Conservation (phyloP, 2,888 invertebrate species). For the Drosophila bunnanda region DNA sequence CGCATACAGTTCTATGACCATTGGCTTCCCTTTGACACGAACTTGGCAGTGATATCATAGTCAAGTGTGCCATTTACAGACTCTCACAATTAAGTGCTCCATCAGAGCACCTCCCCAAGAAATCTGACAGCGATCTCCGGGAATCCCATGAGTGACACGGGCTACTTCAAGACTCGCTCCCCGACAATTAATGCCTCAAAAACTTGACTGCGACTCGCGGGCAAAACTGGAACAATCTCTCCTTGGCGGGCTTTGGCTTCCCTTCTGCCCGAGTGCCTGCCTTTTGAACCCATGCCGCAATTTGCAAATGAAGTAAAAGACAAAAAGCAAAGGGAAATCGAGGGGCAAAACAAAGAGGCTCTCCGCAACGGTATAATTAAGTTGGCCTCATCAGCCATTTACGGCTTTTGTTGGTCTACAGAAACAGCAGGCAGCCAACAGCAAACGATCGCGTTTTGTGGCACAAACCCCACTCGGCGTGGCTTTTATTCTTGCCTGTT, state of each 20-base stretch:
- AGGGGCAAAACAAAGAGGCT: slow-evolving; percentile 61
- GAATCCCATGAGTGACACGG: slow-evolving; percentile 34
- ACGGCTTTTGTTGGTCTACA: slow-evolving; percentile 53
- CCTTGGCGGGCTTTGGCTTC: slow-evolving; percentile 4
- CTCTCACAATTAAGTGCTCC: slow-evolving; percentile 18
- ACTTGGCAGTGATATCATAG: slow-evolving; percentile 15
- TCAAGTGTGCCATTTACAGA: slow-evolving; percentile 6
- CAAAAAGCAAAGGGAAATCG: slow-evolving; percentile 24
- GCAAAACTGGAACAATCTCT: slow-evolving; percentile 65
- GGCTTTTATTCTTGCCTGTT: slow-evolving; percentile 47
- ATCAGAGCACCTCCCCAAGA: not conserved
- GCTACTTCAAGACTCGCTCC: slow-evolving; percentile 32
- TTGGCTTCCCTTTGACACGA: slow-evolving; percentile 5
- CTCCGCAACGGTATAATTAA: slow-evolving; percentile 75
- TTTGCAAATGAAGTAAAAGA: slow-evolving; percentile 72
- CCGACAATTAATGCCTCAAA: slow-evolving; percentile 64
- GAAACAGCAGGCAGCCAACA: slow-evolving; percentile 21
- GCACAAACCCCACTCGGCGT: slow-evolving; percentile 46
- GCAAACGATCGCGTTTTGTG: slow-evolving; percentile 61
- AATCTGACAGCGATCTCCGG: slow-evolving; percentile 17
- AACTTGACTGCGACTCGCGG: slow-evolving; percentile 44
- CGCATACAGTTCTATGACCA: not conserved
- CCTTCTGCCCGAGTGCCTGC: not conserved
- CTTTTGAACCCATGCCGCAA: slow-evolving; percentile 71
- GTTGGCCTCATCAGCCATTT: slow-evolving; percentile 76